Evolutionary conservation across 2,888 invertebrate genomes (phyloP).

Genomic region (Drosophila macrospina): DNA sequence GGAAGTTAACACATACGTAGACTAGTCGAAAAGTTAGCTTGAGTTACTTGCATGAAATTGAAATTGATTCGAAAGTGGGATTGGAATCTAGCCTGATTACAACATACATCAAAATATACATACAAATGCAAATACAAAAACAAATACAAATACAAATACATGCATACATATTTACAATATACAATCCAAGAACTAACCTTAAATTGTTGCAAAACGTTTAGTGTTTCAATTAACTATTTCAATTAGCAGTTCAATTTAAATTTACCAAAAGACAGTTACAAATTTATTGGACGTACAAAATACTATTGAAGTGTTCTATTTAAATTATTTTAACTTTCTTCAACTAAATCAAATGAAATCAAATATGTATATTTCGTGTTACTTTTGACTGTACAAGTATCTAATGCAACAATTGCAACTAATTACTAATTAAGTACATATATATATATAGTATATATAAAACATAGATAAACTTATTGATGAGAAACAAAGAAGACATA

Average conservation of each 20-base stretch:
- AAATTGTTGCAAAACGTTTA: conserved; percentile 56
- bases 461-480: conserved; percentile 40
- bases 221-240: conserved; percentile 59
- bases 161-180: conserved; percentile 28
- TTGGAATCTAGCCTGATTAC: conserved; percentile 4
- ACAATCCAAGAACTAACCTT: conserved; percentile 44
- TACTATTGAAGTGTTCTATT: conserved; percentile 54
- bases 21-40: too few relatives aligned
- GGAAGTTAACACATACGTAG: background rate
- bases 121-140: too few relatives aligned
- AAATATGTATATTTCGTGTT: conserved; percentile 63
- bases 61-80: background rate
- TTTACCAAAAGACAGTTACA: conserved; percentile 42
- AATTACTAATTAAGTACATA: conserved; percentile 42
- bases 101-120: conserved; percentile 24
- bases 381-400: conserved; percentile 58
- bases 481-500: conserved; percentile 17
- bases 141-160: conserved; percentile 8
- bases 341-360: conserved; percentile 43
- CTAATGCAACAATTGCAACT: conserved; percentile 38
- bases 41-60: background rate
- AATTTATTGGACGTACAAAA: conserved; percentile 44
- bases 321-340: conserved; percentile 58
- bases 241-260: conserved; percentile 61
- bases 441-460: conserved; percentile 44